Evolutionary conservation across 2,113 vertebrate genomes (phyloP).

Genomic region (Python bivittatus): DNA sequence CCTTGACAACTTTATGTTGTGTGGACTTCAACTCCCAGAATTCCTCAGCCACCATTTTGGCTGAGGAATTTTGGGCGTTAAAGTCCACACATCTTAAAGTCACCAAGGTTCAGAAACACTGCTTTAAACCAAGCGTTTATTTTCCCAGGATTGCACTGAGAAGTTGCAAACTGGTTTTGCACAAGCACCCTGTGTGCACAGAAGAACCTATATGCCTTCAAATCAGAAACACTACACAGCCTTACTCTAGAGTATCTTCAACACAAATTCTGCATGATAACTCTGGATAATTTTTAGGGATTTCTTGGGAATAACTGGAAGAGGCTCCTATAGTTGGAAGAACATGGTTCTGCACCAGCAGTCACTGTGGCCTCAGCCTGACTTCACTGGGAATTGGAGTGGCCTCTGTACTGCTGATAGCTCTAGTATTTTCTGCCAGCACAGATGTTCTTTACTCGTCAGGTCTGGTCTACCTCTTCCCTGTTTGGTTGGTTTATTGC

Average conservation of each 20-base stretch:
- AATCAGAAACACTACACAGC: not conserved
- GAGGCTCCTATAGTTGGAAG: not conserved
- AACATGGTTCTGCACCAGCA: not conserved
- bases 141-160: not conserved
- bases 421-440: conserved; percentile 33
- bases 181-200: not conserved
- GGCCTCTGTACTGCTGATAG: not conserved
- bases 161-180: not conserved
- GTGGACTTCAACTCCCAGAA: too few relatives aligned
- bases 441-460: not conserved
- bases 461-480: conserved; percentile 42
- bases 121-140: not conserved
- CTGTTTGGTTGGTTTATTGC: conserved; percentile 37
- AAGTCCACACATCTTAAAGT: not conserved
- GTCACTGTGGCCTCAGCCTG: not conserved
- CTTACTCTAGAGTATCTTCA: not conserved
- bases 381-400: conserved; percentile 15
- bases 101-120: not conserved
- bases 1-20: not conserved
- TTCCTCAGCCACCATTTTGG: not conserved
- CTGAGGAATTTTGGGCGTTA: not conserved
- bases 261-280: not conserved
- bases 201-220: not conserved
- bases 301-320: not conserved
- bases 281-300: not conserved